A percentile compares a stretch with the other conserved stretches of the same genome.
phyloP scores from a whole-genome alignment of 2,888 invertebrate genomes.

The Ormyrus pomaceus region DNA sequence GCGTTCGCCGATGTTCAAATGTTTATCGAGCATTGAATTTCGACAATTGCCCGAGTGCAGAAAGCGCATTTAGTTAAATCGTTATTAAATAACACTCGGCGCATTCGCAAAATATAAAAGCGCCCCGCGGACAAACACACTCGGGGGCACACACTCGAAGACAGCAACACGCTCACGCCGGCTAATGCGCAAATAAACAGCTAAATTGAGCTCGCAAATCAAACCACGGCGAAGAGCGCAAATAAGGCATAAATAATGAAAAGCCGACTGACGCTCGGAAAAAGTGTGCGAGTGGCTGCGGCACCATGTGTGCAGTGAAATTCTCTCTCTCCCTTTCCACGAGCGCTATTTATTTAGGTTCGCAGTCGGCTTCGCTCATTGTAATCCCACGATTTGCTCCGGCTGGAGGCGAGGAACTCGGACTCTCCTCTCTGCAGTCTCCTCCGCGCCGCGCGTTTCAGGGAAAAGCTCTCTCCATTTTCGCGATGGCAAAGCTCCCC shows the following conservation, averaged over 20 bases:
- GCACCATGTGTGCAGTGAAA: too few species aligned
- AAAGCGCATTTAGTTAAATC: too few species aligned
- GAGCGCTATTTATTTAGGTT: slow-evolving; percentile 61
- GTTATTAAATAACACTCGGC: too few species aligned
- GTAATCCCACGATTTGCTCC: slow-evolving; percentile 51
- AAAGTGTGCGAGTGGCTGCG: slow-evolving; percentile 18
- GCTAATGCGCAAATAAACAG: slow-evolving; percentile 38
- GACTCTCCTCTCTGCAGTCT: slow-evolving; percentile 13
- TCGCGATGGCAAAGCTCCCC: slow-evolving; percentile 40
- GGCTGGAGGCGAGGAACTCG: slow-evolving; percentile 26
- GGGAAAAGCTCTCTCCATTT: slow-evolving; percentile 46
- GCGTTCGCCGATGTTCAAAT: too few species aligned
- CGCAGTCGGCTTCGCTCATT: slow-evolving; percentile 58
- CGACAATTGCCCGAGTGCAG: too few species aligned
- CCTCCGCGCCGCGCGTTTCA: slow-evolving; percentile 32
- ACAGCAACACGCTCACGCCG: too few species aligned
- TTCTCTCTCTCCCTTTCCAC: not conserved
- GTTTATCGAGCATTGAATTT: too few species aligned
- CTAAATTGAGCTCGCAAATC: slow-evolving; percentile 38
- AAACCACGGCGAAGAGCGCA: slow-evolving; percentile 38
- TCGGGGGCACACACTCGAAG: too few species aligned
- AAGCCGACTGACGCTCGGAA: slow-evolving; percentile 14
- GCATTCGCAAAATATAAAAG: too few species aligned
- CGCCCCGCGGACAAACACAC: too few species aligned
- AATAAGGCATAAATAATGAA: slow-evolving; percentile 53